Base-by-base conservation (phyloP, 2,113 vertebrate species). In the Tenebrosternarchus preto region DNA sequence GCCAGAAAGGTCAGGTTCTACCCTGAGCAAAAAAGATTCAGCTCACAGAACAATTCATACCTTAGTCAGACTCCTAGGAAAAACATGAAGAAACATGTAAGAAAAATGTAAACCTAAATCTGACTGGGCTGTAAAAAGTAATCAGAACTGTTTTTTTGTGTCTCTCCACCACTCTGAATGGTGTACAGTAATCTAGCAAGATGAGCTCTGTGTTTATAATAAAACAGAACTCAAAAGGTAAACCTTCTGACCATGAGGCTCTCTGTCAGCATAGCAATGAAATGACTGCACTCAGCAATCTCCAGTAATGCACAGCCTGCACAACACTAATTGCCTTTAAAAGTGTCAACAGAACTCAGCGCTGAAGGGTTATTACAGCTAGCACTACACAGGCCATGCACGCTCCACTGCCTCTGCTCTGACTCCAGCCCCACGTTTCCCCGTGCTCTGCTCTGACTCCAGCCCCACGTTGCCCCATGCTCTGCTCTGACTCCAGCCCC, bases 271-370 rank as follows among this genome's bases (percentile, higher is more conserved):
- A 25, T 50, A 24, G 68, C 39, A 4, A 70, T 50, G 36, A 50
- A 50, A 70, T 50, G 3, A 50, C 22, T 70, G 39, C 36, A 6
- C 43, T 70, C 43, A 70, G 64, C 68, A 46, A 39, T 43, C 68
- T 50, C 43, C 4, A 15, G 22, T 50, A 50, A 70, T 46, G 68
- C 43, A 19, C 68, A 46, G 46, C 68, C n/a, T 70, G 68, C 68
- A 70, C 43, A 50, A 70, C 68, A 27, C 43, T 70, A 70, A 70
- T 50, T 70, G 68, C 43, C 46, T 70, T 50, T 50, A 70, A 50
- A 70, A 70, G 68, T 70, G 31, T 68, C 64, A 68, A 39, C 19
- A 39, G 31, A 39, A 39, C 64, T 39, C 33, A n/a, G 19, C n/a
- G 31, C 64, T 68, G 64, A n/a, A 68, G 16, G 33, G 33, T 73